These are phyloP conservation scores for Albula goreensis DNA, from an alignment of 2,113 vertebrate genomes.

Conservation along the genomic window DNA sequence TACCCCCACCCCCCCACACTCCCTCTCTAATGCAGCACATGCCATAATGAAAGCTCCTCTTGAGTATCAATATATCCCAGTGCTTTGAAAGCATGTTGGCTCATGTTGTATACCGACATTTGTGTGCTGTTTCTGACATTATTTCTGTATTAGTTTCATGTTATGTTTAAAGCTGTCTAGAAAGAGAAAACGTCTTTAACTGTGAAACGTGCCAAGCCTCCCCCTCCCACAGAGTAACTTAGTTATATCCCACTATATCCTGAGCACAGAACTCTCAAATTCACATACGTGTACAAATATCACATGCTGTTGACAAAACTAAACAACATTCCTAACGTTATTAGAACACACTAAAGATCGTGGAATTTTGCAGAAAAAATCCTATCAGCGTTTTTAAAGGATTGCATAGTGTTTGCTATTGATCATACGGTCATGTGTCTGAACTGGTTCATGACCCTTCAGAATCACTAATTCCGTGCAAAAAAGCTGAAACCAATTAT, in stretches of 20 bases:
- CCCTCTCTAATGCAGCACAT: constrained; percentile 85
- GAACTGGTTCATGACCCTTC: constrained; percentile 79
- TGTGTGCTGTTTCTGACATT: constrained; percentile 79
- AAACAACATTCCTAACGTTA: background rate
- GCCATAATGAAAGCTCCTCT: constrained; percentile 90
- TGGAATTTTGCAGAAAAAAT: background rate
- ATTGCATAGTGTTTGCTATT: constrained; percentile 81
- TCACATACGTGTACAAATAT: background rate
- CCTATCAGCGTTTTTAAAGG: constrained; percentile 59
- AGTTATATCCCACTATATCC: background rate
- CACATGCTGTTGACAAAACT: no score
- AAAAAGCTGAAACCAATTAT: constrained; percentile 89
- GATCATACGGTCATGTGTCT: constrained; percentile 81
- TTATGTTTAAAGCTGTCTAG: constrained; percentile 12
- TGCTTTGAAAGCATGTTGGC: constrained; percentile 97
- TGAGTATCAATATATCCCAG: constrained; percentile 95
- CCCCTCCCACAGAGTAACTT: background rate
- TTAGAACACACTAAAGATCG: background rate
- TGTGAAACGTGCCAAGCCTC: background rate
- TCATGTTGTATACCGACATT: constrained; percentile 91
- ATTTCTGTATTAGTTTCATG: constrained; percentile 72
- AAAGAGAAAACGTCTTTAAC: constrained; percentile 4
- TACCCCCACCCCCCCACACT: constrained; percentile 28
- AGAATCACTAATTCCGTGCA: constrained; percentile 73
- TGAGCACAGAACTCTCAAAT: background rate